Evolutionary conservation across 2,888 invertebrate genomes (phyloP), one percentile per base, ranked within the genome.

Genomic region (Acrobasis consociella): DNA sequence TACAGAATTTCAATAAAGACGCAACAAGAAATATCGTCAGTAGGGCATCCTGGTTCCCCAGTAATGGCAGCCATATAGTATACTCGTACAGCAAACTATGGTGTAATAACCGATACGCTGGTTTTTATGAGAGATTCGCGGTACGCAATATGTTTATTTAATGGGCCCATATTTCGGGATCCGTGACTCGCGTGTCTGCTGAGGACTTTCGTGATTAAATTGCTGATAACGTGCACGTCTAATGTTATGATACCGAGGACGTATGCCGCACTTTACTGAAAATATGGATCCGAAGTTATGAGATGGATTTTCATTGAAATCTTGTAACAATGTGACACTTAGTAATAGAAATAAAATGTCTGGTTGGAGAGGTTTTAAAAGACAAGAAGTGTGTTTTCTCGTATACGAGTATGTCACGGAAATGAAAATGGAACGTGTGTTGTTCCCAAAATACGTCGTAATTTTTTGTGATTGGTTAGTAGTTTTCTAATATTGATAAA

Each of bases 1-100:
- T 77, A 70, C 76, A 85, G 89, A 91, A 89, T 91, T 89, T 91
- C 89, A 91, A 91, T 91, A 88, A 86, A 86, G 86, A 78, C 77
- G 70, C 75, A 69, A 71, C 72, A 83, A 86, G 83, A 90, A 83
- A 87, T 87, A 86, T 88, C 72, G 80, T 67, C 72, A 74, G 71
- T 71, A 72, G 77, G 77, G 77, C 70, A 72, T 72, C 55, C 73
- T 64, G 66, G 68, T 71, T 72, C 71, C 75, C 73, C 65, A 69
- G 74, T 83, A 85, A 87, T 84, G 80, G 79, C 67, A 70, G 65
- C 68, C 69, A 66, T 74, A 76, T 56, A 56, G 56, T 22, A 42
- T 13, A 16, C 16, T 56, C 56, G 22, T 56, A 56, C 76, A 76
- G 72, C 77, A 79, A 82, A 83, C 81, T 80, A 76, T 75, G 74